phyloP scores from a whole-genome alignment of 2,113 vertebrate species.

The Bostrychus sinensis region DNA sequence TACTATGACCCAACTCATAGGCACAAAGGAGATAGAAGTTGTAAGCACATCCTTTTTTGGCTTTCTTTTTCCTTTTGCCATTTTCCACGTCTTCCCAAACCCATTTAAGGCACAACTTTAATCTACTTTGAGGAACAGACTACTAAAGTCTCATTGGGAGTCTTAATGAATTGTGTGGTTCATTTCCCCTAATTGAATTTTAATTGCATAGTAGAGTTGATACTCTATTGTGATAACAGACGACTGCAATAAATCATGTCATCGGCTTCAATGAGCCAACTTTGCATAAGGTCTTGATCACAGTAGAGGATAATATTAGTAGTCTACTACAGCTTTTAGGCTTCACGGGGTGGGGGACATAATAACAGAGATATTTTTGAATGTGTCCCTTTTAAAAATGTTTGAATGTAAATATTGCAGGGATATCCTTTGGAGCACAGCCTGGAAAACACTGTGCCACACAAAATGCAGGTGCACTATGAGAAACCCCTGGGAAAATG shows the following conservation, averaged over 20 bases:
- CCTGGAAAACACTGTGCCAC: constrained; percentile 30
- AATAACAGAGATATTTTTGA: constrained; percentile 28
- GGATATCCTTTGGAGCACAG: constrained; percentile 19
- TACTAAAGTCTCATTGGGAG: not conserved
- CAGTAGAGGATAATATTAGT: constrained; percentile 18
- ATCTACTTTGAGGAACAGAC: not conserved
- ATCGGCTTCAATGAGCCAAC: constrained; percentile 18
- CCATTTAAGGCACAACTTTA: not conserved
- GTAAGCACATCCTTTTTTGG: no score
- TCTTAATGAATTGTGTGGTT: not conserved
- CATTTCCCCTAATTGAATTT: constrained; percentile 1
- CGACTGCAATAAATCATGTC: constrained; percentile 14
- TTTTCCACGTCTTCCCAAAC: not conserved
- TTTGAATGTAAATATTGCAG: constrained; percentile 32
- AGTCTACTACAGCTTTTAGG: constrained; percentile 10
- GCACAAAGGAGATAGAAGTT: no score
- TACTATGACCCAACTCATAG: no score
- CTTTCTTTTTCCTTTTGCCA: not conserved
- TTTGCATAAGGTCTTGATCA: not conserved
- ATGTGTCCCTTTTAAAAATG: constrained; percentile 21
- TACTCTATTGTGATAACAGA: constrained; percentile 26
- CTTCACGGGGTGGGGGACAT: not conserved
- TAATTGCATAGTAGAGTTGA: constrained; percentile 1
- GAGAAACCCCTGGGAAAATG: constrained; percentile 22
- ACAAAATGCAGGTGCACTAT: constrained; percentile 28